Evolutionary conservation across 53 echinoderm and acorn worm genomes (phyloP).

Genomic region (Paelopatides confundens): DNA sequence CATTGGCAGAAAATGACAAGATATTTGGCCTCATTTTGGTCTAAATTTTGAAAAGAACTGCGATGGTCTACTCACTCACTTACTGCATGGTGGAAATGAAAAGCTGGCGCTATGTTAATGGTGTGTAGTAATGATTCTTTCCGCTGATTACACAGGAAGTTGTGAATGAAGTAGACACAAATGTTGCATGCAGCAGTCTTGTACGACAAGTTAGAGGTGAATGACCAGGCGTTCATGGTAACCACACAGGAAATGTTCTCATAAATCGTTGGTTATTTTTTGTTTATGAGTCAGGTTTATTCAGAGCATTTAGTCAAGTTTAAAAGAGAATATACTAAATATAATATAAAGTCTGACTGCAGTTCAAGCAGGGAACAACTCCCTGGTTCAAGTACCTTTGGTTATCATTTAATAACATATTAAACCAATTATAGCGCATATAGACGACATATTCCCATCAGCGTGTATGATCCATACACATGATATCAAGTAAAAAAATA

Average conservation of each 20-base stretch:
- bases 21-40: slow-evolving; percentile 47
- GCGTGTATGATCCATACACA: too few relatives aligned
- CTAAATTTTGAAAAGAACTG: slow-evolving; percentile 24
- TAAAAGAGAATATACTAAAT: background rate
- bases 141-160: slow-evolving; percentile 22
- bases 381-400: too few relatives aligned
- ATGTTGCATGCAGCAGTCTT: background rate
- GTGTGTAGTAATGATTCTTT: slow-evolving; percentile 28
- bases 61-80: slow-evolving; percentile 13
- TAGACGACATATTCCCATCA: too few relatives aligned
- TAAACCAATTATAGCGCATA: too few relatives aligned
- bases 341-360: too few relatives aligned
- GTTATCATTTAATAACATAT: too few relatives aligned
- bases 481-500: too few relatives aligned
- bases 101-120: slow-evolving; percentile 26
- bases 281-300: slow-evolving; percentile 1
- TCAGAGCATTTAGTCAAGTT: background rate
- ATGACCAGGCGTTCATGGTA: slow-evolving; percentile 13
- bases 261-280: slow-evolving; percentile 17
- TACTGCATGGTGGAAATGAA: slow-evolving; percentile 22
- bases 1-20: background rate
- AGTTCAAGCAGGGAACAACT: too few relatives aligned
- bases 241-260: background rate
- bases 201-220: background rate
- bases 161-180: background rate